Conservation (phyloP, 2,797 vertebrate genomes). For the Muscicapa comitata region DNA sequence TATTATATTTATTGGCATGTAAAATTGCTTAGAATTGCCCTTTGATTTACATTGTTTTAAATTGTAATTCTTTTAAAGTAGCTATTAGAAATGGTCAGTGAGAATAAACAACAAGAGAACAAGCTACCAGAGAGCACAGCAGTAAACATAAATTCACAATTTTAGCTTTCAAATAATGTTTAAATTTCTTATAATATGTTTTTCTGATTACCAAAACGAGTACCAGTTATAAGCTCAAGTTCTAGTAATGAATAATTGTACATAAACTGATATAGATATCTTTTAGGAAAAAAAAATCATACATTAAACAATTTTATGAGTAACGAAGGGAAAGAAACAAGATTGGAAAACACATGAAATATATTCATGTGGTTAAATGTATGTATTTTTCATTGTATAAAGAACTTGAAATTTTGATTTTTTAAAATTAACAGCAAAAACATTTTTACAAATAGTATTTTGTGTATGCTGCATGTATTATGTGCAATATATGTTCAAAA, state of each 20-base stretch:
- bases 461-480: neutral
- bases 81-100: neutral
- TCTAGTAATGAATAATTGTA: neutral
- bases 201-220: neutral
- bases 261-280: fast-evolving
- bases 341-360: neutral
- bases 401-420: neutral
- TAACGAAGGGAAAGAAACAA: neutral
- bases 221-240: neutral
- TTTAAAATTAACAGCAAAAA: neutral
- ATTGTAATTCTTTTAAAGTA: neutral
- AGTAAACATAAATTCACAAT: neutral
- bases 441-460: neutral
- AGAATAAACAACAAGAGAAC: neutral
- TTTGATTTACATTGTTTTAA: neutral
- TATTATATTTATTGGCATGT: neutral
- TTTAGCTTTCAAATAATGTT: neutral
- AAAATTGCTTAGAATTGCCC: neutral
- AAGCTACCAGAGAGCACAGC: neutral
- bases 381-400: neutral
- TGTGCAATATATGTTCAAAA: neutral
- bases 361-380: neutral
- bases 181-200: neutral
- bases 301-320: neutral
- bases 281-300: neutral